These are phyloP conservation scores for Calidris pygmaea DNA, from an alignment of 2,113 vertebrate species.

Conservation along the genomic window DNA sequence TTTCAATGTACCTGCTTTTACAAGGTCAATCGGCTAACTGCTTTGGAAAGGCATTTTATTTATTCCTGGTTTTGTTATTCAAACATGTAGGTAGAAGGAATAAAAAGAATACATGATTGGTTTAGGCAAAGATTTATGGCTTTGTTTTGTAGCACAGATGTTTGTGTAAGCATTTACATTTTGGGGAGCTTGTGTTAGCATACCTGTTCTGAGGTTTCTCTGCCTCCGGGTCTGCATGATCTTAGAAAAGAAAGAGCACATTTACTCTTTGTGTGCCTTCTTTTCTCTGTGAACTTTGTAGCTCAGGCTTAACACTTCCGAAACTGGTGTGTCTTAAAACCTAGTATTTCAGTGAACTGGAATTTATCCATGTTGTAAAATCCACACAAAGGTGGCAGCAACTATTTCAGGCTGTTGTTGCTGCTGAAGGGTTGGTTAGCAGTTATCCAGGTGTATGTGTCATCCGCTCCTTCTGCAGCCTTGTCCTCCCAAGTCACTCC, in stretches of 20 bases:
- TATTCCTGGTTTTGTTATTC: background rate
- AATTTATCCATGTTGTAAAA: background rate
- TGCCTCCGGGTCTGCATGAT: background rate
- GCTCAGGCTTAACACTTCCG: background rate
- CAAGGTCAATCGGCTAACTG: background rate
- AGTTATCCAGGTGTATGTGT: rapidly evolving
- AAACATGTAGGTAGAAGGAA: background rate
- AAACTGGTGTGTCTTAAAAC: background rate
- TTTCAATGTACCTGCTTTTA: background rate
- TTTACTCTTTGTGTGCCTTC: background rate
- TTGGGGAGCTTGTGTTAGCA: background rate
- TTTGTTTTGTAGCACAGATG: background rate
- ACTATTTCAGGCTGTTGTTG: background rate
- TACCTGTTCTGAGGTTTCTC: background rate
- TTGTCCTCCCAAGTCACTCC: rapidly evolving
- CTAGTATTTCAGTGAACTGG: background rate
- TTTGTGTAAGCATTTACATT: background rate
- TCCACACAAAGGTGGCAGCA: background rate
- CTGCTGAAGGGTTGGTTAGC: background rate
- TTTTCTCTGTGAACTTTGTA: background rate
- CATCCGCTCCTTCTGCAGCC: background rate
- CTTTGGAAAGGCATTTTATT: background rate
- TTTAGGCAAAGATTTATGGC: background rate
- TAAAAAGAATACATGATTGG: background rate
- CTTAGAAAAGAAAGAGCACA: background rate